These are phyloP conservation scores for Limnephilus auricula DNA, from an alignment of 2,888 invertebrate genomes.

Conservation along the genomic window DNA sequence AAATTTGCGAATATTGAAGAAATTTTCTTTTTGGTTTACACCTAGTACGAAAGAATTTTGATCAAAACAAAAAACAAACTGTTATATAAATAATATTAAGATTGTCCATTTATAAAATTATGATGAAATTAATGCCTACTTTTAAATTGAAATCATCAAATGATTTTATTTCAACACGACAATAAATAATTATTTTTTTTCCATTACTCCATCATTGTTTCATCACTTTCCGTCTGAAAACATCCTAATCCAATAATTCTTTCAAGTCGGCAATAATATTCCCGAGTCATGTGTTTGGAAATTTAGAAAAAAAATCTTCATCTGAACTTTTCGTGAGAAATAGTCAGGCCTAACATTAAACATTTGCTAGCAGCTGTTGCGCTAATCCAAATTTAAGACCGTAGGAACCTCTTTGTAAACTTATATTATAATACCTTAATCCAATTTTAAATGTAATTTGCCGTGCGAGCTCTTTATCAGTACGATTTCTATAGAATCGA, in stretches of 20 bases:
- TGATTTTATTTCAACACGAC: not conserved
- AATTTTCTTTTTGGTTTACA: too few species aligned
- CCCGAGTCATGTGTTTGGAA: not conserved
- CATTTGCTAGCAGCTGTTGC: slow-evolving; percentile 23
- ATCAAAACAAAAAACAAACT: too few species aligned
- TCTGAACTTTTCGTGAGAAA: slow-evolving; percentile 15
- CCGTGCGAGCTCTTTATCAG: not conserved
- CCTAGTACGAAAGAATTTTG: too few species aligned
- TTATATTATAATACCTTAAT: slow-evolving; percentile 18
- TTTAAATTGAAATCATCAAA: not conserved
- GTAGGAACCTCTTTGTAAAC: not conserved
- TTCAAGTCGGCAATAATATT: slow-evolving; percentile 13
- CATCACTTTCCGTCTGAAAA: slow-evolving; percentile 19
- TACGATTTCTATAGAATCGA: slow-evolving; percentile 7
- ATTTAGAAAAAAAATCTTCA: not conserved
- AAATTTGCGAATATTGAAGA: too few species aligned
- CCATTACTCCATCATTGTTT: not conserved
- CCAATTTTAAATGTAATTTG: slow-evolving; percentile 30
- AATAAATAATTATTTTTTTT: not conserved
- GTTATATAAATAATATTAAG: too few species aligned
- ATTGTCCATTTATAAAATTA: not conserved
- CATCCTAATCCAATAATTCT: slow-evolving; percentile 18
- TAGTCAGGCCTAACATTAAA: not conserved
- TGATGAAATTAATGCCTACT: not conserved
- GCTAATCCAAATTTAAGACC: slow-evolving; percentile 40